Evolutionary conservation across 2,113 vertebrate species (phyloP).

Genomic region (Lamprotornis superbus): DNA sequence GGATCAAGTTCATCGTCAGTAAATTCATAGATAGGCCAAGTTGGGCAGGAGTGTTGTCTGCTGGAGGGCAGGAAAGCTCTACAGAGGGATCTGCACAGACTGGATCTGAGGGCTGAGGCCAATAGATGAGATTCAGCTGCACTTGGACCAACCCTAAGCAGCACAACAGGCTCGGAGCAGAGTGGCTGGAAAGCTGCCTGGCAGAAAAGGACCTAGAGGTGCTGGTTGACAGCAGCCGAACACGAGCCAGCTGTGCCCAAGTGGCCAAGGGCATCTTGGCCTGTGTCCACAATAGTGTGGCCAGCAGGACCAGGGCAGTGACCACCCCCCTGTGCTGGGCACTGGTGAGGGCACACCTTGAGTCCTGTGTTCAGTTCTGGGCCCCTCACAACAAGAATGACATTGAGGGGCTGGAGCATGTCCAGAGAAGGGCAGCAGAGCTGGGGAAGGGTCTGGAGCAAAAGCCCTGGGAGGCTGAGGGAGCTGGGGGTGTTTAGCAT

Average conservation of each 20-base stretch:
- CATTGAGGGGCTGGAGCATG: no score
- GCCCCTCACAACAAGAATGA: background rate
- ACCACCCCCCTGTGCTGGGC: background rate
- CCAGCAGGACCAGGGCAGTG: background rate
- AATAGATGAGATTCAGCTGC: background rate
- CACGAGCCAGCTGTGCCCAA: background rate
- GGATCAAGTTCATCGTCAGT: background rate
- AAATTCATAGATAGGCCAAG: background rate
- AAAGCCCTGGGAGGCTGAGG: background rate
- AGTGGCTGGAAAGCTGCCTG: background rate
- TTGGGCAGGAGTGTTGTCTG: background rate
- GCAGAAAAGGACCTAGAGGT: background rate
- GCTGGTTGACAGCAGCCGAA: rapidly evolving
- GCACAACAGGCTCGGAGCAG: background rate
- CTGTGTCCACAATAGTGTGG: background rate
- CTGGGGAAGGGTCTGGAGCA: background rate
- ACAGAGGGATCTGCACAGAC: background rate
- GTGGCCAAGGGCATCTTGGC: background rate
- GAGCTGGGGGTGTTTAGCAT: background rate
- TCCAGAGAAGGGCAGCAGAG: background rate
- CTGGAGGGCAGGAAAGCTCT: background rate
- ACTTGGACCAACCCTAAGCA: background rate
- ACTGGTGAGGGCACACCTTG: background rate
- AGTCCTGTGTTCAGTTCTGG: background rate
- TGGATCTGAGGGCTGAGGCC: background rate